Conservation (phyloP, 2,888 invertebrate species). For the Empis stercorea region DNA sequence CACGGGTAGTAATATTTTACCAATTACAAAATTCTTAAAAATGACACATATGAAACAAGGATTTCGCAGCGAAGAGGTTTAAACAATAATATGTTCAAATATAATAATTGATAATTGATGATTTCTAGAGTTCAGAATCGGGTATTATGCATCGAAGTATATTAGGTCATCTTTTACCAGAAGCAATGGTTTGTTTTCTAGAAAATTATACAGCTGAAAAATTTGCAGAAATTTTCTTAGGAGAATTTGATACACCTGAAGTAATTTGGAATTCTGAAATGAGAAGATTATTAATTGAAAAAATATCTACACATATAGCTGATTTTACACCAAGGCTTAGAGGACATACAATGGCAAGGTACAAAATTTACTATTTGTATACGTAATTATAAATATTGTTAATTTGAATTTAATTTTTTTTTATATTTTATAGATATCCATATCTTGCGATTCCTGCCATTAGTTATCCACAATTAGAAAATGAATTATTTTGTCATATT, state of each 20-base stretch:
- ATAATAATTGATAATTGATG: not conserved
- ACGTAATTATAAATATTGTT: not conserved
- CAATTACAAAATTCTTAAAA: constrained; percentile 87
- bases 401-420: not conserved
- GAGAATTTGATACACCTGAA: constrained; percentile 98
- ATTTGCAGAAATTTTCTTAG: constrained; percentile 94
- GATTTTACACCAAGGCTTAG: constrained; percentile 92
- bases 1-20: constrained; percentile 93
- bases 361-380: not conserved
- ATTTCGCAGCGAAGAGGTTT: constrained; percentile 79
- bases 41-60: constrained; percentile 93
- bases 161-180: constrained; percentile 85
- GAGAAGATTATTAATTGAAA: constrained; percentile 90
- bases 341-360: constrained; percentile 82
- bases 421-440: constrained; percentile 47
- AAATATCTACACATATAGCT: constrained; percentile 92
- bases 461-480: constrained; percentile 84
- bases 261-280: constrained; percentile 98
- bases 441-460: constrained; percentile 91
- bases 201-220: constrained; percentile 98
- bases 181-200: constrained; percentile 97
- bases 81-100: no score
- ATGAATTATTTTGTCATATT: constrained; percentile 96
- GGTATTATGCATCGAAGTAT: constrained; percentile 89
- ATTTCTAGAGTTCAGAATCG: constrained; percentile 39